phyloP scores from a whole-genome alignment of 2,888 invertebrate genomes.

The Drosophila siamana region DNA sequence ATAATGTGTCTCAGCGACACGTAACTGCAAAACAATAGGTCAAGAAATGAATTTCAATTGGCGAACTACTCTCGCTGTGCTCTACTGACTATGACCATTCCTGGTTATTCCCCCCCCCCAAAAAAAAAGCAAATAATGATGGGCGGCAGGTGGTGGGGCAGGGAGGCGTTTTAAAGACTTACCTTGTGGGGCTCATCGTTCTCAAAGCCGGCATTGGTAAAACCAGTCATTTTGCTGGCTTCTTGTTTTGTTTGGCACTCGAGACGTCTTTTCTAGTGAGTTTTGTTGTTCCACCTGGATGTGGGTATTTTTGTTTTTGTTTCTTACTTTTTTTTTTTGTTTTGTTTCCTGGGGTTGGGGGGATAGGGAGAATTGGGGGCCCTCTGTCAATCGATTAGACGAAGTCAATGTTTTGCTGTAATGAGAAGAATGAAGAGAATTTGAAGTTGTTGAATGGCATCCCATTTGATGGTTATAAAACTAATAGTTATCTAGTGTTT shows the following conservation, averaged over 20 bases:
- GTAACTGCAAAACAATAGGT: slow-evolving; percentile 33
- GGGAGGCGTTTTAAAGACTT: slow-evolving; percentile 51
- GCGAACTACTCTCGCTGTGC: background rate
- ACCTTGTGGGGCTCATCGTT: slow-evolving; percentile 85
- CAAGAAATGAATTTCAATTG: slow-evolving; percentile 26
- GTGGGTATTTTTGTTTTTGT: background rate
- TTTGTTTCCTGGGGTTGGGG: too few species aligned
- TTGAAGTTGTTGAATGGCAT: slow-evolving; percentile 39
- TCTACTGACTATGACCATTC: slow-evolving; percentile 7
- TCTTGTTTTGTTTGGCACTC: slow-evolving; percentile 8
- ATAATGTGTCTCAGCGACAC: slow-evolving; percentile 7
- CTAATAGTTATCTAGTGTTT: slow-evolving; percentile 4
- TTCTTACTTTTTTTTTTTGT: background rate
- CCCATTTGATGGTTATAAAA: slow-evolving; percentile 30
- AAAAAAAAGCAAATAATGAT: background rate
- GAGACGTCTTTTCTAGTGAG: background rate
- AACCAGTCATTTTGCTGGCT: slow-evolving; percentile 82
- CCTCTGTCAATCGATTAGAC: slow-evolving; percentile 34
- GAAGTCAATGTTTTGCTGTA: slow-evolving; percentile 38
- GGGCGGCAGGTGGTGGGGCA: too few species aligned
- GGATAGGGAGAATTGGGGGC: background rate
- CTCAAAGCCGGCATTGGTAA: slow-evolving; percentile 84
- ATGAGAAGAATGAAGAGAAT: slow-evolving; percentile 29
- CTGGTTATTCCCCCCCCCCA: background rate
- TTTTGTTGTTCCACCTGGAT: slow-evolving; percentile 4